Evolutionary conservation across 2,888 invertebrate species (phyloP).

Genomic region (Caenorhabditis sulstoni): DNA sequence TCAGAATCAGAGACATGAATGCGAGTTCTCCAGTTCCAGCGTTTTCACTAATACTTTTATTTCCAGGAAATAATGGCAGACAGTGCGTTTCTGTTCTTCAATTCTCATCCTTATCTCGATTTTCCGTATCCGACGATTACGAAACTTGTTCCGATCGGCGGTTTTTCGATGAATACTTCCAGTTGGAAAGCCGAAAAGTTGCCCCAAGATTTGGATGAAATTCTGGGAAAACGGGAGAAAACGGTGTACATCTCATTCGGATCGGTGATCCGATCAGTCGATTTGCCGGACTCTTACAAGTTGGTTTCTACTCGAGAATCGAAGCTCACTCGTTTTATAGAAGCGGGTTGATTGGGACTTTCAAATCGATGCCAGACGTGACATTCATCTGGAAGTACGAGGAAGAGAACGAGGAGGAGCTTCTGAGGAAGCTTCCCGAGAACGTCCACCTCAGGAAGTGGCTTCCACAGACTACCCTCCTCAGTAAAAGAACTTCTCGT

Average conservation of each 20-base stretch:
- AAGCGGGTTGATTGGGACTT: conserved; percentile 13
- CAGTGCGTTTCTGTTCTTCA: conserved; percentile 43
- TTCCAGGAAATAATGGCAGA: conserved; percentile 33
- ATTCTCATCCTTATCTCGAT: conserved; percentile 50
- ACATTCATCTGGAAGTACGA: conserved; percentile 65
- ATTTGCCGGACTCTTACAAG: conserved; percentile 47
- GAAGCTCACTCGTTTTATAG: conserved; percentile 7
- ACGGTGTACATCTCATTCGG: conserved; percentile 58
- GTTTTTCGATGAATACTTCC: conserved; percentile 46
- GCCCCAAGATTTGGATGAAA: conserved; percentile 8
- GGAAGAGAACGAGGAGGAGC: conserved; percentile 24
- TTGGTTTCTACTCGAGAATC: background rate
- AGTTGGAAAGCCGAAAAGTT: conserved; percentile 35
- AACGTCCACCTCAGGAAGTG: conserved; percentile 46
- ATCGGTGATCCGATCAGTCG: conserved; percentile 48
- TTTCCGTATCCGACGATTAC: conserved; percentile 46
- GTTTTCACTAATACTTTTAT: background rate
- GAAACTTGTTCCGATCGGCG: conserved; percentile 50
- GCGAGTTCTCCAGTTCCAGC: background rate
- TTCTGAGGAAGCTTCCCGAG: conserved; percentile 22
- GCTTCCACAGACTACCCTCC: conserved; percentile 50
- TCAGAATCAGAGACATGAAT: conserved; percentile 17
- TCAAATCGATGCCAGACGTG: conserved; percentile 27
- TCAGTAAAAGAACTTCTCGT: conserved; percentile 5
- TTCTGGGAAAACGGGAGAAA: conserved; percentile 25